Evolutionary conservation across 2,888 invertebrate species (phyloP), one percentile per base, ranked within the genome.

Genomic region (Tricholauxania praeusta): DNA sequence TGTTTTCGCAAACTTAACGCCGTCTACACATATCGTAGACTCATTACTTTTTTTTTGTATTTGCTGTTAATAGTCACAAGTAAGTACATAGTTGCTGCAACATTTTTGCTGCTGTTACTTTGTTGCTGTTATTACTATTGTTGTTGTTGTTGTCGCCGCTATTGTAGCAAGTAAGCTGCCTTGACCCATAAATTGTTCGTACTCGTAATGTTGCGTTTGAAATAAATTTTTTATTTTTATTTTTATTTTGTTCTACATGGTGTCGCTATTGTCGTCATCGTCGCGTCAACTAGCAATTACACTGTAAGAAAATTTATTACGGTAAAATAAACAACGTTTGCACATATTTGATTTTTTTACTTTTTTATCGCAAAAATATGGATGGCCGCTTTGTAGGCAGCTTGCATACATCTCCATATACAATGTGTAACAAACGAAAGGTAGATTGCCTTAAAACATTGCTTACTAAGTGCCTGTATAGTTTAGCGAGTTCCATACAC

Each of bases 171-270:
- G n/a, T 59, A 55, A 17, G 48, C 57, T 64, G 53, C 64, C 28
- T 66, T 52, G 68, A 32, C 48, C 57, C 22, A 57, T 28, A 57
- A 57, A 28, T 28, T 39, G 39, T 39, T 39, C 10, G 39, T 8
- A 39, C 39, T 39, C 39, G 39, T 39, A 39, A 39, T 39, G 22
- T 28, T 57, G 57, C 57, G 19, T 57, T 57, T 28, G 57, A 49
- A n/a, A 67, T 48, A 52, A 63, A 52, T 51, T 15, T 67, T 67
- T 48, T 67, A 59, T 71, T 14, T 47, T 63, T 14, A 60, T 52
- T 57, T 63, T 65, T 60, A 32, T 60, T 51, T 8, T 71, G 48
- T 62, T 64, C 52, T 64, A 69, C 70, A 65, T 69, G 73, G 59
- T 66, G 66, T 60, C 65, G 65, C 52, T 60, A 51, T 49, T 47